These are phyloP conservation scores for Xerus inauris DNA, from an alignment of 2,113 vertebrate species.

Conservation along the genomic window DNA sequence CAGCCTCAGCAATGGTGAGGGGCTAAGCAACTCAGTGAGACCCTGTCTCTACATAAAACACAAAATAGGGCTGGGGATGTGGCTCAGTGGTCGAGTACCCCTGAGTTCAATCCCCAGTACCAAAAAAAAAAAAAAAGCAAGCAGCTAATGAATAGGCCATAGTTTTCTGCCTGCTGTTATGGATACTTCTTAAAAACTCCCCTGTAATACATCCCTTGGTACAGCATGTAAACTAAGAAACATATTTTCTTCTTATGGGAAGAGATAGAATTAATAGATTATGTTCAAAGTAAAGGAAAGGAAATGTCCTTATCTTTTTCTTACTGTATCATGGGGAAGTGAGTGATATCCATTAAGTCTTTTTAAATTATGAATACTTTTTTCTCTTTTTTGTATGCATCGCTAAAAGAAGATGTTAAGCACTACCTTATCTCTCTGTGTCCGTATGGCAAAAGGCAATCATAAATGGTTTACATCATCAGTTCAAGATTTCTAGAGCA, in stretches of 20 bases:
- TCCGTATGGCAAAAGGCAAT: not conserved
- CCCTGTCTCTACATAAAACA: too few relatives aligned
- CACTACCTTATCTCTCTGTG: not conserved
- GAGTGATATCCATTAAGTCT: not conserved
- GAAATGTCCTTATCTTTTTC: not conserved
- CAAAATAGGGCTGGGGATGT: too few relatives aligned
- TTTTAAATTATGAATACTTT: not conserved
- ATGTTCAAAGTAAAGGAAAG: not conserved
- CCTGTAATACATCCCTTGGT: not conserved
- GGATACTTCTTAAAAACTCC: not conserved
- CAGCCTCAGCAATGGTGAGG: too few relatives aligned
- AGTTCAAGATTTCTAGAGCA: not conserved
- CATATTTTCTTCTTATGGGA: not conserved
- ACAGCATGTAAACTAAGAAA: not conserved
- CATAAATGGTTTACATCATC: not conserved
- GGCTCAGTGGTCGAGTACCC: too few relatives aligned
- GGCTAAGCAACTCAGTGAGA: too few relatives aligned
- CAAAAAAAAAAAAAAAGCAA: too few relatives aligned
- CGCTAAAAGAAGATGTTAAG: not conserved
- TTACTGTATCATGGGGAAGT: not conserved
- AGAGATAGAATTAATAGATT: not conserved
- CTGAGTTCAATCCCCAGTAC: too few relatives aligned
- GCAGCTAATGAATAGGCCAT: not conserved
- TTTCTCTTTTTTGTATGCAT: not conserved
- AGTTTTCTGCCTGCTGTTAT: not conserved